phyloP scores from a whole-genome alignment of 1,140 invertebrate species.

The Microplitis mediator region DNA sequence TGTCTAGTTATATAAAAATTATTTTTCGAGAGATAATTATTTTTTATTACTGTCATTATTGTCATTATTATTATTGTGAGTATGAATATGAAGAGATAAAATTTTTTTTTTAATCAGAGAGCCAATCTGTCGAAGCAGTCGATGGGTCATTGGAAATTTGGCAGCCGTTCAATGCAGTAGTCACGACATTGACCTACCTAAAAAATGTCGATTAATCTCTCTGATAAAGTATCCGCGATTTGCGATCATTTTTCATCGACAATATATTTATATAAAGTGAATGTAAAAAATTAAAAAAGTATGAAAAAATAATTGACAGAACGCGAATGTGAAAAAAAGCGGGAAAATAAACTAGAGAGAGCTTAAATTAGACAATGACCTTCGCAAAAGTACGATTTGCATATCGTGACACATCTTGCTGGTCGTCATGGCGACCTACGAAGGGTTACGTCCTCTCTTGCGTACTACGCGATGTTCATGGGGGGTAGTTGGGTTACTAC shows the following conservation, averaged over 20 bases:
- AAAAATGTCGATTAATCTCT: not conserved
- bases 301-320: no score
- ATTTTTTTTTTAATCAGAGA: not conserved
- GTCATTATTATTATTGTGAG: not conserved
- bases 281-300: no score
- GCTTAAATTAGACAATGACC: not conserved
- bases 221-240: no score
- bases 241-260: no score
- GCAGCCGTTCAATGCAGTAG: not conserved
- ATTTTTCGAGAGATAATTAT: no score
- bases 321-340: not conserved
- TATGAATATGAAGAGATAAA: no score
- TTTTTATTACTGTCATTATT: not conserved
- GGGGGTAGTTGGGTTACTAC: not conserved
- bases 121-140: not conserved
- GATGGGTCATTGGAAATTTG: not conserved
- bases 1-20: no score
- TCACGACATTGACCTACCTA: not conserved
- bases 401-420: slow-evolving; percentile 18
- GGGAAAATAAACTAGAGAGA: not conserved
- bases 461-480: not conserved
- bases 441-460: slow-evolving; percentile 10
- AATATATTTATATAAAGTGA: no score
- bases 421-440: slow-evolving; percentile 12
- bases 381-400: slow-evolving; percentile 1